A percentile compares a stretch with the other conserved stretches of the same genome.
Evolutionary conservation across 2,888 invertebrate species (phyloP).

Genomic region (Dicranocentrus wangi): DNA sequence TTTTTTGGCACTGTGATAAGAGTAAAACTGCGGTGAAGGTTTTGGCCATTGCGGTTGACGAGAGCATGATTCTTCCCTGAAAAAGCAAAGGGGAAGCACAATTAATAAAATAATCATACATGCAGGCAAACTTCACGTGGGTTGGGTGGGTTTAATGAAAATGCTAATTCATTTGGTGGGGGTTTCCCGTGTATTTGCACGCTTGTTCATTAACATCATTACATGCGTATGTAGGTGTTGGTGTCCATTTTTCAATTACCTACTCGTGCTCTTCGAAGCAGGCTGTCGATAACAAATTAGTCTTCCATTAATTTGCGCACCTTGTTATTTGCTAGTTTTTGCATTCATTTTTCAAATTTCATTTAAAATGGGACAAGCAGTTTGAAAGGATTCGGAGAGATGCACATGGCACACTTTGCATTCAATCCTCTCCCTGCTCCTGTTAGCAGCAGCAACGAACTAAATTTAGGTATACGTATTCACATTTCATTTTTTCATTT

Average conservation of each 20-base stretch:
- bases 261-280: too few species aligned
- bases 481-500: not conserved
- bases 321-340: not conserved
- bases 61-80: constrained; percentile 37
- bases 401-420: constrained; percentile 56
- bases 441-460: too few species aligned
- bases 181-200: too few species aligned
- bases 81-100: not conserved
- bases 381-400: constrained; percentile 47
- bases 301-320: too few species aligned
- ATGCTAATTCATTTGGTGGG: too few species aligned
- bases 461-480: too few species aligned
- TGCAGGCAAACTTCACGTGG: too few species aligned
- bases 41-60: constrained; percentile 32
- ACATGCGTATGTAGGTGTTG: not conserved
- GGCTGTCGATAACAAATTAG: not conserved
- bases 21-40: constrained; percentile 28
- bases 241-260: too few species aligned
- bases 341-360: constrained; percentile 4
- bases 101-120: not conserved
- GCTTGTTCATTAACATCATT: not conserved
- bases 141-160: too few species aligned
- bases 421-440: too few species aligned
- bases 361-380: constrained; percentile 52
- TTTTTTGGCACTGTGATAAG: constrained; percentile 49